phyloP scores from a whole-genome alignment of 2,113 vertebrate species.

The Cololabis saira region DNA sequence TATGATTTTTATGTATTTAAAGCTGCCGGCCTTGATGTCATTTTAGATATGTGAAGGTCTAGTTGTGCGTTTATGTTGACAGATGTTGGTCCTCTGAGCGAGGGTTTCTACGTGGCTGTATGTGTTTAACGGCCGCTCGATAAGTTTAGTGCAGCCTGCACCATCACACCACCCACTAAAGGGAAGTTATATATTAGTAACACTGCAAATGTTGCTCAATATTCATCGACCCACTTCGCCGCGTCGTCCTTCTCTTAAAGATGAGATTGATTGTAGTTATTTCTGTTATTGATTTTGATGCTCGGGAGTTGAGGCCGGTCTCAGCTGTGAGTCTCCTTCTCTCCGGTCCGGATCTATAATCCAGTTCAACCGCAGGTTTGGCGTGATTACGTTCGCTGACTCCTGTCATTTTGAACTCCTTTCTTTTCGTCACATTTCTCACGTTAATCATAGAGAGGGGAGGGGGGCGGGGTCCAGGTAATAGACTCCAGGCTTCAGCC shows the following conservation, averaged over 20 bases:
- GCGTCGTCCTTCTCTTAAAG: conserved; percentile 60
- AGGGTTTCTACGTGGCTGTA: conserved; percentile 18
- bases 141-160: conserved; percentile 42
- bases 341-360: conserved; percentile 51
- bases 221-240: conserved; percentile 66
- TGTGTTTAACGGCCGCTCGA: conserved; percentile 38
- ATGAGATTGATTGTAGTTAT: conserved; percentile 80
- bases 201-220: conserved; percentile 80
- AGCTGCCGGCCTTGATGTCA: not conserved
- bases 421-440: not conserved
- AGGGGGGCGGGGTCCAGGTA: not conserved
- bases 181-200: conserved; percentile 74
- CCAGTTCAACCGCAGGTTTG: conserved; percentile 56
- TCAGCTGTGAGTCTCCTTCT: conserved; percentile 1
- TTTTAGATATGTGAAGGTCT: not conserved
- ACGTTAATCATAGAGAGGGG: not conserved
- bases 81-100: not conserved
- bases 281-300: conserved; percentile 83
- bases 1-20: not conserved
- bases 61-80: not conserved
- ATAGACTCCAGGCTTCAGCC: not conserved
- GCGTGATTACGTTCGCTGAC: conserved; percentile 57
- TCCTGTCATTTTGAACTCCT: not conserved
- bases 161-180: conserved; percentile 47
- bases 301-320: conserved; percentile 61